Evolutionary conservation across 2,888 invertebrate genomes (phyloP), one percentile per base, ranked within the genome.

Genomic region (Synergus umbraculus): DNA sequence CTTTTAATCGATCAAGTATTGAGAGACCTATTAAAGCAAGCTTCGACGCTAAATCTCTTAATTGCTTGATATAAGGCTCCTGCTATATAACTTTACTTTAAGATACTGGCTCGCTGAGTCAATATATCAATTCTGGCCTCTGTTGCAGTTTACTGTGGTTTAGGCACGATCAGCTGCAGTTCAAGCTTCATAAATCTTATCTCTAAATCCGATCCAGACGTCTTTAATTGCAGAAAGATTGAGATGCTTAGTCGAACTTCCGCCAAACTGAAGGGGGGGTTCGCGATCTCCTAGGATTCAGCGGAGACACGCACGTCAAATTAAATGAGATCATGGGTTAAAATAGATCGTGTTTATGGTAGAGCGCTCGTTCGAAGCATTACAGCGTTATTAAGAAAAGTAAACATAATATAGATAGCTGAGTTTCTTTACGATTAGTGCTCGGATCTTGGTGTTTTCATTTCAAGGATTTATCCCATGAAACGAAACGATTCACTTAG

Each of bases 291-390:
- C 78, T 78, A 64, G 83, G 85, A 87, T 85, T 78, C 82, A 78
- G 66, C 22, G 80, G 83, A 85, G 88, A 87, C 90, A 89, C 90
- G 90, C 87, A 85, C 87, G 85, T 84, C 86, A 87, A 88, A 87
- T 90, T 89, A 87, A 87, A 78, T 60, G 80, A 85, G 88, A 87
- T 85, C 88, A 88, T 84, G 84, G 81, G 83, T 81, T 82, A 82
- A 85, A 86, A 85, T 83, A 86, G 81, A 85, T 64, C 66, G 64
- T 80, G 79, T 81, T 82, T 84, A 84, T 58, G 79, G 12, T 29
- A n/a, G 49, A 54, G 7, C 46, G 73, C 82, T 76, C 76, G 78
- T 78, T 76, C 77, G 65, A 76, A 69, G 60, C 64, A 76, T 76
- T 78, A 37, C 76, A 76, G 46, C 76, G 44, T 78, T 79, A 80